A percentile compares a stretch with the other conserved stretches of the same genome.
phyloP scores from a whole-genome alignment of 2,797 vertebrate species.

The Poeciliopsis presidionis region DNA sequence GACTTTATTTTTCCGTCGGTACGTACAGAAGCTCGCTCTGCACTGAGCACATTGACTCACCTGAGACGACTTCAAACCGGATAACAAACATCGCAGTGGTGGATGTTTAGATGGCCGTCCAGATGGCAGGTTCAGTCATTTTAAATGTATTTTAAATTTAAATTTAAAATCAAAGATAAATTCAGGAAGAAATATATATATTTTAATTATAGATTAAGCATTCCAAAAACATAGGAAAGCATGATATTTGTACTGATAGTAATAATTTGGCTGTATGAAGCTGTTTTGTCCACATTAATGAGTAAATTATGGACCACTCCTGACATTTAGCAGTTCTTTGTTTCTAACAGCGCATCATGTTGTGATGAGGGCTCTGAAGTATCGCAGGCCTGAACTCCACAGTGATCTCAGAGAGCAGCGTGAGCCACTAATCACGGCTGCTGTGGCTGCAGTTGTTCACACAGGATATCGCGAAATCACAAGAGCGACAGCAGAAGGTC shows the following conservation, averaged over 20 bases:
- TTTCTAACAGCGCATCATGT: constrained; percentile 2
- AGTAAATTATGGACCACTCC: not conserved
- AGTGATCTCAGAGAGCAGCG: constrained; percentile 28
- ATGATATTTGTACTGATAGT: not conserved
- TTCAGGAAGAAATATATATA: not conserved
- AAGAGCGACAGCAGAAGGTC: constrained; percentile 47
- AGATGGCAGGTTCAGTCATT: not conserved
- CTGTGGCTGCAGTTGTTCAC: constrained; percentile 26
- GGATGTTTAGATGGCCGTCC: not conserved
- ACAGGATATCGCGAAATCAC: constrained; percentile 32
- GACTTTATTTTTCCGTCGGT: not conserved
- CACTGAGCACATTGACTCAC: not conserved
- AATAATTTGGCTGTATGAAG: not conserved
- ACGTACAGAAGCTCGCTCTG: not conserved
- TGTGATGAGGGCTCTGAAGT: constrained; percentile 15
- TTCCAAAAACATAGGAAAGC: not conserved
- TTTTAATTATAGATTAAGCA: not conserved
- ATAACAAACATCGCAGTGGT: not conserved
- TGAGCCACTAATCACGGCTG: constrained; percentile 34
- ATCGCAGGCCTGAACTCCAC: constrained; percentile 13
- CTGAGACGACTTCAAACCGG: not conserved
- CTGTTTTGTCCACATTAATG: not conserved
- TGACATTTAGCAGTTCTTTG: not conserved
- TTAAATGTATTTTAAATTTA: not conserved
- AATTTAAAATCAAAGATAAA: not conserved